Evolutionary conservation across 64 coral and sea anemone genomes (phyloP).

Genomic region (Actinia tenebrosa): DNA sequence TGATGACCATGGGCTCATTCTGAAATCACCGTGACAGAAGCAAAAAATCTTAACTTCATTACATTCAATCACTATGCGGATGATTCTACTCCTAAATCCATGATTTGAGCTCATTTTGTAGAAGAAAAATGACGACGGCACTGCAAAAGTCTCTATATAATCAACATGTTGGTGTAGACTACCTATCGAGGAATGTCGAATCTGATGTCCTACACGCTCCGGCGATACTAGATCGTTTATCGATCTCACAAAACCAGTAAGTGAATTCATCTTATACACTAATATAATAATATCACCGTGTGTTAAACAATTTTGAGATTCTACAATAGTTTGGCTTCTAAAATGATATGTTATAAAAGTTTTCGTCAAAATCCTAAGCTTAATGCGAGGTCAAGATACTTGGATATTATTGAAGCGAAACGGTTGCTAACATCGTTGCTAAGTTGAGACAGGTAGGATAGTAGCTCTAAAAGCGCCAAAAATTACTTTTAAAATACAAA

Average conservation of each 20-base stretch:
- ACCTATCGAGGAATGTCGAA: slow-evolving; percentile 89
- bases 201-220: slow-evolving; percentile 77
- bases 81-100: not conserved
- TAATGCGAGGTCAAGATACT: not conserved
- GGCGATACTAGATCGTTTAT: slow-evolving; percentile 57
- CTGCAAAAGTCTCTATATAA: slow-evolving; percentile 53
- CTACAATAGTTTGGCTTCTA: not conserved
- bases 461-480: not conserved
- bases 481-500: not conserved
- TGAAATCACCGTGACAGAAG: too few species aligned
- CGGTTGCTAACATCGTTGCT: slow-evolving; percentile 66
- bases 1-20: not conserved
- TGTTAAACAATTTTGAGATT: not conserved
- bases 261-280: slow-evolving; percentile 9
- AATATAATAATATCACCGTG: not conserved
- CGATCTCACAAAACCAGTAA: slow-evolving; percentile 86
- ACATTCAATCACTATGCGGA: not conserved
- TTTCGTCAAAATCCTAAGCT: not conserved
- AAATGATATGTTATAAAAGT: not conserved
- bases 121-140: slow-evolving; percentile 43
- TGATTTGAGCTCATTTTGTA: not conserved
- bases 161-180: slow-evolving; percentile 66
- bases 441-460: not conserved
- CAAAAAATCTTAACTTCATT: not conserved
- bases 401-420: slow-evolving; percentile 25